phyloP scores from a whole-genome alignment of 2,113 vertebrate species.

The Sander lucioperca region DNA sequence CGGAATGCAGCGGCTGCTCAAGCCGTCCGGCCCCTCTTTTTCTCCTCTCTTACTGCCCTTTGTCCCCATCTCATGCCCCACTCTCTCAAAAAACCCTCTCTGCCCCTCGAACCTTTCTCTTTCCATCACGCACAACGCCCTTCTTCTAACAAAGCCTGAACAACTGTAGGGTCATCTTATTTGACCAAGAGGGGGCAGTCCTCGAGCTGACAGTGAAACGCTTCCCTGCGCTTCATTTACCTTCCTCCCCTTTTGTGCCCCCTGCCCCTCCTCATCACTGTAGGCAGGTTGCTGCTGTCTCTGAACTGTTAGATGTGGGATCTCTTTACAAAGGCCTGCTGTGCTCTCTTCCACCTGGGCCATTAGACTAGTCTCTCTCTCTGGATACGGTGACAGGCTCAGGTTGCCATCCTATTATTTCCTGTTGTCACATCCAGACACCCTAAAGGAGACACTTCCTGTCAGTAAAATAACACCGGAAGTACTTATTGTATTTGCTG shows the following conservation, averaged over 20 bases:
- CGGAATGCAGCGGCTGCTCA: constrained; percentile 82
- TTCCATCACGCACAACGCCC: neutral
- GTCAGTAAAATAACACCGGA: constrained; percentile 46
- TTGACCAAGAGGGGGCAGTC: constrained; percentile 20
- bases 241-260: neutral
- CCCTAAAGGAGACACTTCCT: constrained; percentile 47
- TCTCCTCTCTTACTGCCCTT: constrained; percentile 69
- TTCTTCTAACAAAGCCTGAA: neutral
- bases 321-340: constrained; percentile 74
- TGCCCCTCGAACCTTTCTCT: constrained; percentile 13
- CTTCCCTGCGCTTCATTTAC: constrained; percentile 2
- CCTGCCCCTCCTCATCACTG: constrained; percentile 45
- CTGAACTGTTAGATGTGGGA: constrained; percentile 63
- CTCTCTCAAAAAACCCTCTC: constrained; percentile 25
- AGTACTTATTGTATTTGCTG: constrained; percentile 44
- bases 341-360: constrained; percentile 59
- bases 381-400: constrained; percentile 60
- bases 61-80: constrained; percentile 67
- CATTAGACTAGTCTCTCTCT: constrained; percentile 55
- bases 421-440: constrained; percentile 45
- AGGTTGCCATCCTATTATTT: constrained; percentile 60
- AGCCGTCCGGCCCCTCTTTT: constrained; percentile 62
- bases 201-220: neutral
- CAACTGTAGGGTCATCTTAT: neutral
- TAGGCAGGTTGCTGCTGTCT: constrained; percentile 55